Percentiles rank a stretch among this genome's conserved stretches.
Evolutionary conservation across 2,888 invertebrate genomes (phyloP).

Genomic region (Ophioninae sp.): DNA sequence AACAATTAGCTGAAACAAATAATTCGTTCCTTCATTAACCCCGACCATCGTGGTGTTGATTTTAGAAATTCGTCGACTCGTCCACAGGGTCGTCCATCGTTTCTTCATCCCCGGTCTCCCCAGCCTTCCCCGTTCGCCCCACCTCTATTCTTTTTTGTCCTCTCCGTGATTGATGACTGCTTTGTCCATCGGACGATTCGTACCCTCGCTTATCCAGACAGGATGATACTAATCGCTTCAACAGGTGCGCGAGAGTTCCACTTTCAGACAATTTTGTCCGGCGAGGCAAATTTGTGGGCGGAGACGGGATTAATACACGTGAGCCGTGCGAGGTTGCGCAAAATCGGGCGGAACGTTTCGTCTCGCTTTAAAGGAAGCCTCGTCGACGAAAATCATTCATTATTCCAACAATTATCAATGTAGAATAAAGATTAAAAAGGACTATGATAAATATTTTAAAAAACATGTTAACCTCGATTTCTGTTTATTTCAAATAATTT

Average conservation of each 20-base stretch:
- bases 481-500: too few species aligned
- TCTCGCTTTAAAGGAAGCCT: not conserved
- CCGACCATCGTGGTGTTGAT: too few species aligned
- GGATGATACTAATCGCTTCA: slow-evolving; percentile 38
- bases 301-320: slow-evolving; percentile 47
- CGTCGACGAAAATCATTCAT: not conserved
- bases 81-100: too few species aligned
- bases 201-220: not conserved
- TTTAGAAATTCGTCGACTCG: too few species aligned
- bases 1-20: too few species aligned
- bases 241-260: slow-evolving; percentile 53
- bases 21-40: too few species aligned
- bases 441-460: not conserved
- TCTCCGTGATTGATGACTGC: not conserved
- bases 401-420: not conserved
- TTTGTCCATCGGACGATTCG: slow-evolving; percentile 42
- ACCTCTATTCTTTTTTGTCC: too few species aligned
- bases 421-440: not conserved
- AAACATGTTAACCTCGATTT: too few species aligned
- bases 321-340: slow-evolving; percentile 2
- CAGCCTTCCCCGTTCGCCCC: too few species aligned
- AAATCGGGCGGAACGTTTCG: not conserved
- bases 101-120: too few species aligned
- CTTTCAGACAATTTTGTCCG: slow-evolving; percentile 31
- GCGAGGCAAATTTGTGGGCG: slow-evolving; percentile 34